These are phyloP conservation scores for Oscheius myriophilus DNA, from an alignment of 2,888 invertebrate species.

Conservation along the genomic window DNA sequence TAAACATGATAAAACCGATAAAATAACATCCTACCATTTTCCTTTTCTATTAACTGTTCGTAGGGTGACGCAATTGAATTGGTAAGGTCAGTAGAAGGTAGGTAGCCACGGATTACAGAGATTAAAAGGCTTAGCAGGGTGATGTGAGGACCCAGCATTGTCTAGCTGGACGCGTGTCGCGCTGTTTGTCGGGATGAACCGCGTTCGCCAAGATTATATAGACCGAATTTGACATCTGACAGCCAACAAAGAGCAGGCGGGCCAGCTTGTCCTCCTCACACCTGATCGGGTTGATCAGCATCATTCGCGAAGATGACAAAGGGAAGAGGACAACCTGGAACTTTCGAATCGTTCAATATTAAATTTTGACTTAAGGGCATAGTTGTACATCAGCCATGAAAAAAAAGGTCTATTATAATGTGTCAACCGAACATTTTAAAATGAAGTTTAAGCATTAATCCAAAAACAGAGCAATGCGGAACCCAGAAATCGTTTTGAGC, in stretches of 20 bases:
- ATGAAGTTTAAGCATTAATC: no score
- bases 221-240: conserved; percentile 30
- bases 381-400: no score
- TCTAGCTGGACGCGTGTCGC: conserved; percentile 14
- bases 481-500: no score
- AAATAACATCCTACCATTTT: conserved; percentile 22
- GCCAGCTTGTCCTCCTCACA: no score
- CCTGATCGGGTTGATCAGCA: conserved; percentile 20
- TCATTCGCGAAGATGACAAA: no score
- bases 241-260: conserved; percentile 29
- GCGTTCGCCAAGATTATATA: conserved; percentile 26
- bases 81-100: conserved; percentile 42
- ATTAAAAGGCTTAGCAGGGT: conserved; percentile 40
- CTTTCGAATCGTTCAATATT: no score
- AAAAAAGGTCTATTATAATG: no score
- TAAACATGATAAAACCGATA: not conserved
- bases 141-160: conserved; percentile 35
- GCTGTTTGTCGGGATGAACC: conserved; percentile 28
- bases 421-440: no score
- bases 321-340: no score
- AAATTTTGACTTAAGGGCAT: no score
- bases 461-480: no score
- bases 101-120: conserved; percentile 35
- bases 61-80: conserved; percentile 36
- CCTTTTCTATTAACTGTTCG: conserved; percentile 32